Evolutionary conservation across 2,113 vertebrate species (phyloP), one percentile per base, ranked within the genome.

Genomic region (Prunella fulvescens): DNA sequence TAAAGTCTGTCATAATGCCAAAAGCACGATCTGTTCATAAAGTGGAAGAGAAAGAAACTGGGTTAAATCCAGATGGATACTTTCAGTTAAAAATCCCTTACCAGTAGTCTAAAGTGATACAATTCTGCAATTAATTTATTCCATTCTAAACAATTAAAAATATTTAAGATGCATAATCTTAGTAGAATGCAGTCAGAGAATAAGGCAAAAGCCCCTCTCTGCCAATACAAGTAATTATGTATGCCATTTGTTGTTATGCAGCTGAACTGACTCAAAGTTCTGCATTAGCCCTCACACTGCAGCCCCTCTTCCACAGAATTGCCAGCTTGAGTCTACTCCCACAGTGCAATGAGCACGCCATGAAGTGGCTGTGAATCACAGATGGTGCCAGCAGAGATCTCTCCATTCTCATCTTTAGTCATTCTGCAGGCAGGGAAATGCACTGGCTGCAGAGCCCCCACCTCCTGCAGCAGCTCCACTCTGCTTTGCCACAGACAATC

Each of bases 321-420:
- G 60, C 91, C 93, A 97, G 90, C 93, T 94, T 89, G 70, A 90
- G 74, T 61, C n/a, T 92, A 94, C 93, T 95, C 95, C 97, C 88
- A 96, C 96, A 74, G 79, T 44, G 82, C 89, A 85, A 54, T 2
- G 11, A 96, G 90, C 83, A 83, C 2, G 54, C 93, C 93, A 91
- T 87, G 86, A 96, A 95, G 92, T 92, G 95, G 91, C 92, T 93
- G 80, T 82, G 93, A 96, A 91, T 85, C 95, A 93, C 95, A 97
- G 94, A 95, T 92, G 93, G 93, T 86, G 71, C 93, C 94, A 94
- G 93, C 79, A 95, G 84, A 95, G 92, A 78, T 92, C 82, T 57
- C 74, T 33, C 84, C 83, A 82, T 80, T 91, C 88, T 92, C 90
- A 67, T 89, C 92, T 92, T 93, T 80, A 96, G 92, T 91, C 95